These are phyloP conservation scores for Athene cunicularia DNA, from an alignment of 2,113 vertebrate genomes.

Conservation along the genomic window DNA sequence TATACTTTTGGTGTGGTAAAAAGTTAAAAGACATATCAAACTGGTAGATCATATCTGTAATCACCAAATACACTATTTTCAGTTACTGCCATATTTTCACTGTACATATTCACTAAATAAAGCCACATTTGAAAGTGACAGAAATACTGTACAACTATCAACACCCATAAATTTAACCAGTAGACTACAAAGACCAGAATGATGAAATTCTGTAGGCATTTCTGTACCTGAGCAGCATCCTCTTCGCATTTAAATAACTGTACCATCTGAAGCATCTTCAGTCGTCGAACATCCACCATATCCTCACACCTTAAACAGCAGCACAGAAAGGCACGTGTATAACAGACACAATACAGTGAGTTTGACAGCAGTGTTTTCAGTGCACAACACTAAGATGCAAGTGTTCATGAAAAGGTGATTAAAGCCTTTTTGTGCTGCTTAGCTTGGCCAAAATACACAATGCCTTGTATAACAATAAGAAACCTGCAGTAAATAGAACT, in stretches of 20 bases:
- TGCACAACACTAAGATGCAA: background rate
- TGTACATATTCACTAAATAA: background rate
- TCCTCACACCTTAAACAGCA: constrained; percentile 84
- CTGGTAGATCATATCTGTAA: background rate
- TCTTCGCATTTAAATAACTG: constrained; percentile 99
- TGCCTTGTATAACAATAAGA: background rate
- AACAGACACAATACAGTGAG: background rate
- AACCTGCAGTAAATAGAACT: background rate
- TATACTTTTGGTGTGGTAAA: background rate
- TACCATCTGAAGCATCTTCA: constrained; percentile 99
- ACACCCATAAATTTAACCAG: background rate
- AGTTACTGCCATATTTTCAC: background rate
- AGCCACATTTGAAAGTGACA: background rate
- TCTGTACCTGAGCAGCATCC: constrained; percentile 88
- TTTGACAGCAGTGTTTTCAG: background rate
- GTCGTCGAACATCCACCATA: constrained; percentile 90
- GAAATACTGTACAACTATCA: background rate
- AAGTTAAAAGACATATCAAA: background rate
- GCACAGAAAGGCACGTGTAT: background rate
- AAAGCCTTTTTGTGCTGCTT: background rate
- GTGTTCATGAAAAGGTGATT: background rate
- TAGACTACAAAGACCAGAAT: background rate
- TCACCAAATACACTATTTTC: background rate
- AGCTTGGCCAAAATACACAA: background rate
- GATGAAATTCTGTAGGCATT: background rate